Percentiles rank a stretch among this genome's conserved stretches.
phyloP scores from a whole-genome alignment of 2,888 invertebrate species.

The Rhagium mordax region DNA sequence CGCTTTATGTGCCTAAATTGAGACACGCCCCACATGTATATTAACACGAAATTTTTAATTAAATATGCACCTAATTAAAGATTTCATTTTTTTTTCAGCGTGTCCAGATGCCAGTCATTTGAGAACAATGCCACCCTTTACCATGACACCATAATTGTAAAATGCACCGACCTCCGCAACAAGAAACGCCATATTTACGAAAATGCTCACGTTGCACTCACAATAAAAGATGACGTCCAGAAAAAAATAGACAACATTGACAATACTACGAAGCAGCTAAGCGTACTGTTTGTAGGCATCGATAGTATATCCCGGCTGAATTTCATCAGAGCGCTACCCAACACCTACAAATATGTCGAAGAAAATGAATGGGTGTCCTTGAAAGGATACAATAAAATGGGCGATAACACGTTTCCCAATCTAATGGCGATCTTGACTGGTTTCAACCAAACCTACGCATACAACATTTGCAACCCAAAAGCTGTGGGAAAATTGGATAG shows the following conservation, averaged over 20 bases:
- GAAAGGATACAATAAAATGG: constrained; percentile 76
- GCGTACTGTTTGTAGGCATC: constrained; percentile 85
- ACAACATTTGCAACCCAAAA: constrained; percentile 71
- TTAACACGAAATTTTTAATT: too few species aligned
- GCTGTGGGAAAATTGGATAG: constrained; percentile 76
- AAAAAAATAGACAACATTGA: constrained; percentile 51
- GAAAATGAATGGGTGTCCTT: constrained; percentile 68
- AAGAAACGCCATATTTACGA: constrained; percentile 67
- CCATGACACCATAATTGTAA: constrained; percentile 72
- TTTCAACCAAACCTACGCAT: constrained; percentile 66
- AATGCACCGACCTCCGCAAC: constrained; percentile 66
- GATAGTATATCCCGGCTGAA: constrained; percentile 89
- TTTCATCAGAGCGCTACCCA: constrained; percentile 83
- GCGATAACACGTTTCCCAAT: constrained; percentile 93
- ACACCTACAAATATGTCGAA: constrained; percentile 77
- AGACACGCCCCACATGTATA: too few species aligned
- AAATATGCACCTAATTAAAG: too few species aligned
- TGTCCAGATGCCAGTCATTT: constrained; percentile 71
- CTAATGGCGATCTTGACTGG: constrained; percentile 83
- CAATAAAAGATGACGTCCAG: constrained; percentile 56
- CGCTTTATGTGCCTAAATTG: too few species aligned
- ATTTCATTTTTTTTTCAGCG: constrained; percentile 61
- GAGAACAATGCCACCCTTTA: constrained; percentile 64
- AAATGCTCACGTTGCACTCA: constrained; percentile 73
- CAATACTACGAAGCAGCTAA: constrained; percentile 68